A percentile compares a stretch with the other conserved stretches of the same genome.
Evolutionary conservation across 2,888 invertebrate genomes (phyloP).

Genomic region (Lithophane socia): DNA sequence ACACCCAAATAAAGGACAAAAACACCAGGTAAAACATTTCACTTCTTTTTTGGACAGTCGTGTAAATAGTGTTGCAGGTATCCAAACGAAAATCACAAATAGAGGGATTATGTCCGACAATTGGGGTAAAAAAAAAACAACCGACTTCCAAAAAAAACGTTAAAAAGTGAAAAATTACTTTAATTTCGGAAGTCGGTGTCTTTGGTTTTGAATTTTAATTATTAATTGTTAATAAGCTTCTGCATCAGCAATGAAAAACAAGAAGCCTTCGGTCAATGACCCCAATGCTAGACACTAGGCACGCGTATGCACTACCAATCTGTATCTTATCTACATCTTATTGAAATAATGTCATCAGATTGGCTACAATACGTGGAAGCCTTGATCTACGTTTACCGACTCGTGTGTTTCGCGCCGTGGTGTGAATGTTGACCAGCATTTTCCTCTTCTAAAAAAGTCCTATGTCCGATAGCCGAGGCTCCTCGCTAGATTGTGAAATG

Average conservation of each 20-base stretch:
- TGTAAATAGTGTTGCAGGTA: not conserved
- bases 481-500: not conserved
- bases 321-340: conserved; percentile 3
- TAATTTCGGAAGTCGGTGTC: too few relatives aligned
- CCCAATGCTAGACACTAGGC: not conserved
- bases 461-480: not conserved
- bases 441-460: not conserved
- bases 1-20: conserved; percentile 11
- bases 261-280: conserved; percentile 17
- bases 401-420: too few relatives aligned
- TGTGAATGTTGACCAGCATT: not conserved
- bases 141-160: too few relatives aligned
- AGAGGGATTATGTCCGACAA: not conserved
- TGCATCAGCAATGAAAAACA: not conserved
- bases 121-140: too few relatives aligned
- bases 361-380: not conserved
- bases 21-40: too few relatives aligned
- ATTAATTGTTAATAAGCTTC: not conserved
- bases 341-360: not conserved
- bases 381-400: not conserved
- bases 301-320: not conserved
- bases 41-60: not conserved
- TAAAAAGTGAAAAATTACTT: too few relatives aligned
- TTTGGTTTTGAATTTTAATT: too few relatives aligned
- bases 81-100: not conserved